phyloP scores from a whole-genome alignment of 2,888 invertebrate species.

The Agapostemon virescens region DNA sequence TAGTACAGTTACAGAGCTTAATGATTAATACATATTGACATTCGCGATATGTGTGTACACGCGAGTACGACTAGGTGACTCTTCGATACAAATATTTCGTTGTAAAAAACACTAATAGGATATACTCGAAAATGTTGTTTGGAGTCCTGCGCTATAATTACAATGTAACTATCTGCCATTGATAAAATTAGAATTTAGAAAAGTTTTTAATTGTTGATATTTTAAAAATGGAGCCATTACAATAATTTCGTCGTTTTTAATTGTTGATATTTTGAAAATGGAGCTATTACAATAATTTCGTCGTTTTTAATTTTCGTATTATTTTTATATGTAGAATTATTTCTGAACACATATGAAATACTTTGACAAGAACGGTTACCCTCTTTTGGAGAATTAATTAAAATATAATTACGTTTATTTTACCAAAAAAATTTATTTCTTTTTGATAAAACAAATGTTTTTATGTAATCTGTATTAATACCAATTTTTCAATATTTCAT shows the following conservation, averaged over 20 bases:
- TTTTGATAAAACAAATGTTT: background rate
- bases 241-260: no score
- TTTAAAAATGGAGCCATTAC: no score
- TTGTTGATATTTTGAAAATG: background rate
- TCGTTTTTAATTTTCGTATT: background rate
- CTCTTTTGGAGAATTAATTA: background rate
- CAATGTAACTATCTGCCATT: background rate
- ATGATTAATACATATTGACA: slow-evolving; percentile 7
- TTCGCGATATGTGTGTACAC: background rate
- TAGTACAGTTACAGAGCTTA: background rate
- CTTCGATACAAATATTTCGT: background rate
- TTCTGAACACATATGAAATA: background rate
- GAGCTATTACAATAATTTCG: background rate
- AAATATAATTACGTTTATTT: background rate
- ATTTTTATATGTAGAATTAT: background rate
- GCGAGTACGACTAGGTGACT: background rate
- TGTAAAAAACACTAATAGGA: background rate
- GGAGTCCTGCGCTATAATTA: background rate
- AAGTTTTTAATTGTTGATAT: background rate
- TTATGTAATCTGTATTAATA: background rate
- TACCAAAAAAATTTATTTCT: background rate
- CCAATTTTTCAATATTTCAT: slow-evolving; percentile 5
- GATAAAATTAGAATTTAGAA: background rate
- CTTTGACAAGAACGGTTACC: background rate
- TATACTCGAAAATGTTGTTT: background rate